Base-by-base conservation (phyloP, 2,797 vertebrate genomes). In the Brotula barbata region DNA sequence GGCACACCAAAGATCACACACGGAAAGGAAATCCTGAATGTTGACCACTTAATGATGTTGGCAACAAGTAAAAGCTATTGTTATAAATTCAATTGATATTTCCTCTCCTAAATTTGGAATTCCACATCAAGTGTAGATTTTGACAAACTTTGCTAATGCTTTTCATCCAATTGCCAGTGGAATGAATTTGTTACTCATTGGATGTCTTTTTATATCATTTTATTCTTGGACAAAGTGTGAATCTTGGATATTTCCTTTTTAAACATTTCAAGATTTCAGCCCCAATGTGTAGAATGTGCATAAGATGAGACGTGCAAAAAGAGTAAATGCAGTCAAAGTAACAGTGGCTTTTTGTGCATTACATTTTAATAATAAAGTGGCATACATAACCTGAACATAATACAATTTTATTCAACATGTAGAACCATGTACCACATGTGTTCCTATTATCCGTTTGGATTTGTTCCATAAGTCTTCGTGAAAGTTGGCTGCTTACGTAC, bases 1-100 rank as follows among this genome's bases (percentile, higher is more conserved):
- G 65, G 39, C 55, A 76, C 74, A 87, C 81, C 84, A 87, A 89
- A 89, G 85, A 86, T 31, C 25, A 73, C 42, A 42, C 43, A 48
- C 73, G 74, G 13, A 73, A 39, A 54, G 19, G 62, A 28, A 71
- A 65, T 49, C 22, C 17, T 49, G 39, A 15, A 44, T 36, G 25
- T 42, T 22, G 41, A 74, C 55, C 53, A 13, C 33, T 69, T 45
- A 57, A 6, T 22, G 19, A 51, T 76, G 60, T 68, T 61, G 17
- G n/a, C n/a, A n/a, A n/a, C n/a, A n/a, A n/a, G n/a, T n/a, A n/a
- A n/a, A n/a, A n/a, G n/a, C n/a, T n/a, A n/a, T n/a, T n/a, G n/a
- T n/a, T n/a, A n/a, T n/a, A n/a, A n/a, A 28, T 28, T 28, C 25
- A 28, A 28, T 28, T 28, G 57, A 23, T 63, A 37, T 61, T 7